These are phyloP conservation scores for Drosophila kanapiae DNA, from an alignment of 1,140 invertebrate species.

Conservation along the genomic window DNA sequence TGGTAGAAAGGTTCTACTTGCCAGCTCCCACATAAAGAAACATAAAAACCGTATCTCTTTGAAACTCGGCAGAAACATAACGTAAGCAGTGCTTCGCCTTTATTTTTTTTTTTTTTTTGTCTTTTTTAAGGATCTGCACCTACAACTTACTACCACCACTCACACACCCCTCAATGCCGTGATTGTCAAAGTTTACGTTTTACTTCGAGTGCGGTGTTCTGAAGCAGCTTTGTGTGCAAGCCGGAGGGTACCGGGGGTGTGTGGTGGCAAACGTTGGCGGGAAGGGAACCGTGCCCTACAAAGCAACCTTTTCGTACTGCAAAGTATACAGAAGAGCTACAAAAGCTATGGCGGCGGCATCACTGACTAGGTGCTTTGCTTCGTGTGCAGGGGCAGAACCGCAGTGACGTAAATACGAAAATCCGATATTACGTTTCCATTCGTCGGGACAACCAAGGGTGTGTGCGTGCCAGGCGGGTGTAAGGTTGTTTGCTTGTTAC, in stretches of 20 bases:
- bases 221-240: conserved; percentile 37
- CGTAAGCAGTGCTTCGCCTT: conserved; percentile 18
- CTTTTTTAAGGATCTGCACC: conserved; percentile 1
- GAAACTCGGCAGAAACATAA: conserved; percentile 60
- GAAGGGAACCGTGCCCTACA: conserved; percentile 55
- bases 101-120: neutral
- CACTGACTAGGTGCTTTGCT: conserved; percentile 41
- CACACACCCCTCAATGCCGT: conserved; percentile 19
- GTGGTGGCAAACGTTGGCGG: conserved; percentile 17
- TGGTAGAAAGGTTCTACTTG: conserved; percentile 53
- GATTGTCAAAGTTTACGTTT: conserved; percentile 83
- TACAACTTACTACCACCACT: neutral
- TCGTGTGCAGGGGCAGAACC: conserved; percentile 45
- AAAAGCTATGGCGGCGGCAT: conserved; percentile 61
- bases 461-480: conserved; percentile 17
- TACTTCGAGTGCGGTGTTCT: conserved; percentile 71
- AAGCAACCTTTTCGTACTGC: conserved; percentile 65
- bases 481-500: conserved; percentile 58
- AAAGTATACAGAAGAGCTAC: conserved; percentile 69
- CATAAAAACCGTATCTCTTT: conserved; percentile 78
- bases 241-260: conserved; percentile 9
- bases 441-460: conserved; percentile 27
- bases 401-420: conserved; percentile 80
- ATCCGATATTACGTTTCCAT: conserved; percentile 81
- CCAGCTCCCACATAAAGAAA: conserved; percentile 76